These are phyloP conservation scores for Microtus oregoni DNA, from an alignment of 2,113 vertebrate species.

Conservation along the genomic window DNA sequence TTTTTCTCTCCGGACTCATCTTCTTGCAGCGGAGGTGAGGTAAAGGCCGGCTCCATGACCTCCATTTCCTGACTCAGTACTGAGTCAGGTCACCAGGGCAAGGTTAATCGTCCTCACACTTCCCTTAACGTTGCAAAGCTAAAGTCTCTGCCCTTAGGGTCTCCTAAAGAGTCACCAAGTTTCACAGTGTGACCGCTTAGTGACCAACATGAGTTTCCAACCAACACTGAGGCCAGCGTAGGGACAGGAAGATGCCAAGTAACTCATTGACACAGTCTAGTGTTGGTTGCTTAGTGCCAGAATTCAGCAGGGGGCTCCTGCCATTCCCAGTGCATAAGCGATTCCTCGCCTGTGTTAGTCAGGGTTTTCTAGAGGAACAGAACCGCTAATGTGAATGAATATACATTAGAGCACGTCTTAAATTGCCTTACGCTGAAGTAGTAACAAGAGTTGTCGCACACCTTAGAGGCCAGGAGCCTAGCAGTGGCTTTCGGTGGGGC, in stretches of 20 bases:
- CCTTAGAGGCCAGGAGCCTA: not conserved
- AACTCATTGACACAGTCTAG: not conserved
- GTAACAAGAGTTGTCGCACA: not conserved
- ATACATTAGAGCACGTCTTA: not conserved
- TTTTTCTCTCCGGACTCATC: slow-evolving; percentile 59
- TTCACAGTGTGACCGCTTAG: not conserved
- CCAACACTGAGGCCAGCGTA: not conserved
- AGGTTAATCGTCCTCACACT: not conserved
- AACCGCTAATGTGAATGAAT: not conserved
- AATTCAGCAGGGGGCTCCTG: not conserved
- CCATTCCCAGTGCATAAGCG: accelerated
- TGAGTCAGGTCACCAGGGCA: slow-evolving; percentile 23
- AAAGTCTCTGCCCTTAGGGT: not conserved
- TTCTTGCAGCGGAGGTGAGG: slow-evolving; percentile 62
- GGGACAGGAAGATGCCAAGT: not conserved
- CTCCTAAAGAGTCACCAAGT: not conserved
- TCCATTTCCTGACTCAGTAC: not conserved
- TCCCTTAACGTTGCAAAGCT: not conserved
- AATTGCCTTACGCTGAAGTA: no score
- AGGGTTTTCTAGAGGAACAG: not conserved
- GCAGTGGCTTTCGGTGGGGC: not conserved
- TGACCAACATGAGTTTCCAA: not conserved
- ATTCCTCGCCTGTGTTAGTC: not conserved
- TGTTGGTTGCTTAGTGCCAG: not conserved
- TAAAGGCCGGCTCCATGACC: not conserved